phyloP scores from a whole-genome alignment of 2,797 vertebrate genomes.

The Bovichtus variegatus region DNA sequence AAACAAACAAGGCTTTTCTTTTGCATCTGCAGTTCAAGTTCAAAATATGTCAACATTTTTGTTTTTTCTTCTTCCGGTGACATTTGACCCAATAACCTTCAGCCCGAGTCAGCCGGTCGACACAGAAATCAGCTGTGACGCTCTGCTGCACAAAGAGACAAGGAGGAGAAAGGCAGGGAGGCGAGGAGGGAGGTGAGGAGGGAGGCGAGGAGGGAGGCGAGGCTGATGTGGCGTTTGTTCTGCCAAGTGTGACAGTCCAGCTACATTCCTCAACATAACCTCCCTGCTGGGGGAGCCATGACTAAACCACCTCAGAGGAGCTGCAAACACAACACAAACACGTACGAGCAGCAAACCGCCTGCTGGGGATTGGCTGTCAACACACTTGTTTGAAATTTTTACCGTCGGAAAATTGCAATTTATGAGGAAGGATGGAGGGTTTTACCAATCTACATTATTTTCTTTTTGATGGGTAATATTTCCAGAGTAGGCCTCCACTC shows the following conservation, averaged over 20 bases:
- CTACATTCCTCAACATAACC: conserved; percentile 64
- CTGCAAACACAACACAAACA: conserved; percentile 20
- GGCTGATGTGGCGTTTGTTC: conserved; percentile 55
- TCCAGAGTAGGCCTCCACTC: background rate
- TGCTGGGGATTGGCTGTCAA: background rate
- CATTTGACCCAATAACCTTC: conserved; percentile 67
- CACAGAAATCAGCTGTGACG: conserved; percentile 38
- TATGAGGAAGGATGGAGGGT: background rate
- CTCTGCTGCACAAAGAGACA: conserved; percentile 67
- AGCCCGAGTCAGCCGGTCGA: conserved; percentile 38
- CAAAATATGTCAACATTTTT: conserved; percentile 3
- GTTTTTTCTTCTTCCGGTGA: conserved; percentile 7
- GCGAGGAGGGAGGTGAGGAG: background rate
- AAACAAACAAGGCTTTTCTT: conserved; percentile 38
- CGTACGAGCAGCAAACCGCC: conserved; percentile 13
- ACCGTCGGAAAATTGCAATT: conserved; percentile 5
- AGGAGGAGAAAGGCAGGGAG: conserved; percentile 27
- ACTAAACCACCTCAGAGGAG: conserved; percentile 34
- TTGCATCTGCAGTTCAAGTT: conserved; percentile 3
- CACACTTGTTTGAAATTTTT: background rate
- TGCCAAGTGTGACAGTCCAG: conserved; percentile 52
- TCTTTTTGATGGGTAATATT: background rate
- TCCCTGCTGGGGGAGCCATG: conserved; percentile 53
- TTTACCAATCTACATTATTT: background rate
- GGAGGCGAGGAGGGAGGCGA: conserved; percentile 16